Base-by-base conservation (phyloP, 1,140 invertebrate genomes). In the Lepidurus arcticus region DNA sequence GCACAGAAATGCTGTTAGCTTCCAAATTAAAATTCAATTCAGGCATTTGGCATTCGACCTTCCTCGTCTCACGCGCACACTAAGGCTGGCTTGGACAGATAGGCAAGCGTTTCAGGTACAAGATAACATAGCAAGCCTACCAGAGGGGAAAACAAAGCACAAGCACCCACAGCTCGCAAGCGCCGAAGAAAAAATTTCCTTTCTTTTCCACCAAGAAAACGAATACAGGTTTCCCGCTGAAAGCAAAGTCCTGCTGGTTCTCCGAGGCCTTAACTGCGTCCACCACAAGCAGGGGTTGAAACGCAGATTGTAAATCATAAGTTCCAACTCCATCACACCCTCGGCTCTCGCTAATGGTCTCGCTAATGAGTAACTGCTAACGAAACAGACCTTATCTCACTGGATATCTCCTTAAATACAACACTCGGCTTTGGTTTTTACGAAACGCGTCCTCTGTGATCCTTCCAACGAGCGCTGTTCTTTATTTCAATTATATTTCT, bases 21-120 rank as follows among this genome's bases (percentile, higher is more conserved):
- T 65, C 53, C 53, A 65, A 65, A 65, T 65, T 65, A 65, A 65
- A 65, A 65, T 65, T 65, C 53, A 65, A 65, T 65, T 65, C 53
- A 65, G 53, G 53, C 53, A 65, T 65, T 65, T 65, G 47, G 47
- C 13, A 65, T 65, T 65, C 53, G 53, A 65, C 53, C 53, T 65
- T 65, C 53, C 21, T 21, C 53, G 53, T 65, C 53, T 65, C 53
- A 65, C 53, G 53, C 53, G 53, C n/a, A 65, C 53, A 65, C 53
- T 6, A 65, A 21, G 53, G 53, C 16, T 65, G 53, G n/a, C 4
- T 16, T 21, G 21, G 53, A 65, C 53, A 65, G 53, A 65, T 21
- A 65, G 53, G 53, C 53, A 11, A 16, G 53, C 53, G 21, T 21
- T 65, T 13, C 53, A 65, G 53, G 53, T 65, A 65, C 16, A 65